Base-by-base conservation (phyloP, 2,113 vertebrate genomes). In the Antechinus stuartii region DNA sequence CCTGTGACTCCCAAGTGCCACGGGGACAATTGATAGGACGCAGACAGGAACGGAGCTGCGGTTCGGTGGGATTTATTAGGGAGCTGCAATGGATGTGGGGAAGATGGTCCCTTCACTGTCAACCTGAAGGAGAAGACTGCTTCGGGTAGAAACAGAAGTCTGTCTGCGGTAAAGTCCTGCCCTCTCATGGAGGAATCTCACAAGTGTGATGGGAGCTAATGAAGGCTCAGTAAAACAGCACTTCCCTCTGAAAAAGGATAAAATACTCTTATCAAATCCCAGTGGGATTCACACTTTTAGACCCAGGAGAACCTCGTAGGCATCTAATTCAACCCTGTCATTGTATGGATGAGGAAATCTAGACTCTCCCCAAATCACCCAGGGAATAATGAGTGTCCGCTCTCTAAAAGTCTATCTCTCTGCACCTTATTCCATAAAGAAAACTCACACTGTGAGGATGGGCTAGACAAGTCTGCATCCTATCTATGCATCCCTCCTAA, bases 1-100 rank as follows among this genome's bases (percentile, higher is more conserved):
- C 8, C 22, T 46, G 25, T 35, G 90, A 68, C 2, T 90, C 11
- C 54, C 0, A 35, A 53, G 26, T 90, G 27, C 54, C 9, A 0
- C 0, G n/a, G 5, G 0, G 0, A 0, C 89, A 2, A 5, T 0
- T 30, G 6, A 57, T 57, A 26, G 30, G 42, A 55, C 26, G 56
- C 6, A 5, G 25, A 54, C 11, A 22, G 0, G 0, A 94, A 84
- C 2, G 2, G 8, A 2, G 0, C 1, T 1, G 54, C 0, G 1
- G 2, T 8, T 91, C 8, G 12, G 0, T 89, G 10, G 24, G 0
- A 25, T 57, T 11, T 19, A 54, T 11, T 2, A 4, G 2, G 90
- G 54, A 2, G 7, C n/a, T 52, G 42, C 23, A 0, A 16, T 0
- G 0, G n/a, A 46, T 23, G 8, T 10, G 11, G 30, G 0, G n/a